phyloP scores from a whole-genome alignment of 2,888 invertebrate genomes.

The Euproctis similis region DNA sequence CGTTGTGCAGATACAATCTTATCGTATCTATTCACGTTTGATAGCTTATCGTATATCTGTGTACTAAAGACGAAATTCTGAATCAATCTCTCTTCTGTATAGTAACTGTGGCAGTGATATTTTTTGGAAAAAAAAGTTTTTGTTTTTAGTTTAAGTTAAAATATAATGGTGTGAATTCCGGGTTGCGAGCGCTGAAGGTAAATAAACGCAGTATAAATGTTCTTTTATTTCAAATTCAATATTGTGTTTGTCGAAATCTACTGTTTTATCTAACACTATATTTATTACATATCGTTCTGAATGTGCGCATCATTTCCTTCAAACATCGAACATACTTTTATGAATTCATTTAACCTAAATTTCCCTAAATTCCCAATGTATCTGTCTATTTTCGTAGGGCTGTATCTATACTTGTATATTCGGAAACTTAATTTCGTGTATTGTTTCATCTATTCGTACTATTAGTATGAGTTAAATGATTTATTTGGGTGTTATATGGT shows the following conservation, averaged over 20 bases:
- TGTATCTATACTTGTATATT: too few species aligned
- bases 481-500: too few species aligned
- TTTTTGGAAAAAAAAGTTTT: neutral
- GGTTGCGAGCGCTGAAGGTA: constrained; percentile 20
- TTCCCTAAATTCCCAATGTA: too few species aligned
- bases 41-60: constrained; percentile 28
- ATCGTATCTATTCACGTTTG: constrained; percentile 17
- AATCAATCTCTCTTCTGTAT: constrained; percentile 3
- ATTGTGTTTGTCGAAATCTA: constrained; percentile 18
- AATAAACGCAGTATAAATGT: constrained; percentile 9
- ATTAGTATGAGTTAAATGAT: too few species aligned
- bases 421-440: too few species aligned
- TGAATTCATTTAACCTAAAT: too few species aligned
- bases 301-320: too few species aligned
- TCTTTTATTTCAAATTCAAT: constrained; percentile 10
- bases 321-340: too few species aligned
- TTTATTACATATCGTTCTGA: too few species aligned
- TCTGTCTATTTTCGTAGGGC: too few species aligned
- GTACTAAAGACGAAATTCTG: constrained; percentile 9
- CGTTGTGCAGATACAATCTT: constrained; percentile 13
- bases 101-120: neutral
- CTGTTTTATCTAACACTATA: constrained; percentile 8
- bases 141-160: neutral
- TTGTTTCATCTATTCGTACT: too few species aligned
- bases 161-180: constrained; percentile 12